Evolutionary conservation across 92 coral and sea anemone genomes (phyloP).

Genomic region (Bergia puertoricense): DNA sequence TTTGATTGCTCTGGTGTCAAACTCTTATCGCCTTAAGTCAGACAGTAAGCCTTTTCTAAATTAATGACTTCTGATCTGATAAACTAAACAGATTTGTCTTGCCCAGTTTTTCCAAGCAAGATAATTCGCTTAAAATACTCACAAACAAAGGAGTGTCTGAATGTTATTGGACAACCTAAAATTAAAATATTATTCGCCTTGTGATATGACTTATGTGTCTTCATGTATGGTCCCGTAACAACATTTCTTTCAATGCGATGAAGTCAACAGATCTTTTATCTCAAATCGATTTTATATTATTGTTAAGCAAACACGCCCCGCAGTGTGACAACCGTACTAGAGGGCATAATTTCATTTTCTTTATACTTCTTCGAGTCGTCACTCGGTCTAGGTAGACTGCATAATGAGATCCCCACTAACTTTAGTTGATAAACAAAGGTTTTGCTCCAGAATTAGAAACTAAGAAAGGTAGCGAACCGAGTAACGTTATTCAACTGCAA

Average conservation of each 20-base stretch:
- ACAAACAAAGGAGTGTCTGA: background rate
- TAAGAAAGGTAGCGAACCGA: slow-evolving; percentile 14
- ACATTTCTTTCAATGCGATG: slow-evolving; percentile 15
- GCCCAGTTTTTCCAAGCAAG: background rate
- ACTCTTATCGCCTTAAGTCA: slow-evolving; percentile 36
- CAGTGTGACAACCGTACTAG: background rate
- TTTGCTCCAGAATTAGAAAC: slow-evolving; percentile 18
- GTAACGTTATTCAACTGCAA: background rate
- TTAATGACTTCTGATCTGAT: slow-evolving; percentile 34
- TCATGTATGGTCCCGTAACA: background rate
- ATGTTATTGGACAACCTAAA: background rate
- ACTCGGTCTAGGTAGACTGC: slow-evolving; percentile 13
- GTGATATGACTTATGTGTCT: background rate
- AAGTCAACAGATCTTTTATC: slow-evolving; percentile 34
- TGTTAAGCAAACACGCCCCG: slow-evolving; percentile 43
- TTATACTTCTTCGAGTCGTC: background rate
- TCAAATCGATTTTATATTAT: slow-evolving; percentile 38
- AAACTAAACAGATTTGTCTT: slow-evolving; percentile 42
- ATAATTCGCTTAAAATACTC: slow-evolving; percentile 15
- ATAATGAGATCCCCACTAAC: slow-evolving; percentile 13
- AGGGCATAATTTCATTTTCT: slow-evolving; percentile 7
- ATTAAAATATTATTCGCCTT: slow-evolving; percentile 1
- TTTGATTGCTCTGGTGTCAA: slow-evolving; percentile 16
- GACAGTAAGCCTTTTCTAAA: slow-evolving; percentile 37
- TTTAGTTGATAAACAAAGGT: slow-evolving; percentile 13